Evolutionary conservation across 2,888 invertebrate genomes (phyloP), one percentile per base, ranked within the genome.

Genomic region (Iphiclides podalirius): DNA sequence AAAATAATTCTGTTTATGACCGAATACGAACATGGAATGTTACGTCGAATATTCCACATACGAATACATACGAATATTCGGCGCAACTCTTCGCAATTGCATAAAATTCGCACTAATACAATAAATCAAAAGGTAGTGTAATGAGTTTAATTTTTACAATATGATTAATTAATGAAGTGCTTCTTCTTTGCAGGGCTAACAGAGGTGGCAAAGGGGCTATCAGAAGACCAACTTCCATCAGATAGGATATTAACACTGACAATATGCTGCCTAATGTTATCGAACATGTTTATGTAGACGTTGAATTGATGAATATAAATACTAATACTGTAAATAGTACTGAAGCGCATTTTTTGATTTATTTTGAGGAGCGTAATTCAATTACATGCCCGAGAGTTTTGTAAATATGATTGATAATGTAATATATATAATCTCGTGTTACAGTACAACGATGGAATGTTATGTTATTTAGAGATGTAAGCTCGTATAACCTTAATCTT

Each of bases 101-200:
- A n/a, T n/a, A n/a, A n/a, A n/a, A n/a, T n/a, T n/a, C n/a, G n/a
- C n/a, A n/a, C n/a, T n/a, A n/a, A n/a, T n/a, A n/a, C n/a, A n/a
- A n/a, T n/a, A n/a, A n/a, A n/a, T n/a, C n/a, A n/a, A n/a, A n/a
- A n/a, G n/a, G n/a, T n/a, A n/a, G n/a, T n/a, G n/a, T n/a, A n/a
- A n/a, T n/a, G n/a, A n/a, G n/a, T n/a, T n/a, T n/a, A n/a, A n/a
- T n/a, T n/a, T n/a, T n/a, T n/a, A n/a, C n/a, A n/a, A n/a, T n/a
- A n/a, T n/a, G n/a, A n/a, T n/a, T n/a, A n/a, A n/a, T n/a, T n/a
- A n/a, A n/a, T n/a, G n/a, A n/a, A n/a, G n/a, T n/a, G n/a, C n/a
- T n/a, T n/a, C n/a, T n/a, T n/a, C 31, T 43, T 17, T 38, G 11
- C 80, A 87, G 87, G 87, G 76, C 75, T 87, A 0, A 87, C 87